Evolutionary conservation across 2,888 invertebrate genomes (phyloP), one percentile per base, ranked within the genome.

Genomic region (Synergus umbraculus): DNA sequence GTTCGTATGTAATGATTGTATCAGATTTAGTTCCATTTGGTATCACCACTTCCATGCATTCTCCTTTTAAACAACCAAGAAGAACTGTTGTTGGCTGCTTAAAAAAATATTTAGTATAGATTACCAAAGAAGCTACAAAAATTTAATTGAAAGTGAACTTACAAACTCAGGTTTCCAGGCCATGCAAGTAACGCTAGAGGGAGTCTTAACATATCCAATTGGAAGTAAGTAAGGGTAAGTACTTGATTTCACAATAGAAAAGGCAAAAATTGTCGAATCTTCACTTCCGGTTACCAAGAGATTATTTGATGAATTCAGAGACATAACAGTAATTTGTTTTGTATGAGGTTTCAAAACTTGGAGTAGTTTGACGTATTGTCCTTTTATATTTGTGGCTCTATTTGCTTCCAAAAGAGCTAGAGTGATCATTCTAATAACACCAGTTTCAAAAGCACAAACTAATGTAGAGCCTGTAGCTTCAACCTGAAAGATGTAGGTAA

Each of bases 241-340:
- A 13, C 90, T 89, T 0, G 86, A 82, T 1, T 66, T 76, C 65
- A 87, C 78, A 22, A 96, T 83, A 49, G 92, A 89, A 87, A 95
- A 96, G 78, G 96, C 92, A 86, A 97, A 97, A 83, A 96, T 93
- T 0, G 96, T 96, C 15, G 91, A 92, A 89, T 97, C 97, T 81
- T 94, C 93, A 1, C 95, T 94, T 10, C 95, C 95, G 0, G 95
- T 96, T 0, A 96, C 94, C 12, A 97, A 88, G 76, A 96, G 80
- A 0, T 93, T 94, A 76, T 82, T 82, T 15, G 91, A 84, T 0
- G 92, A 87, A 89, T 96, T 96, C 22, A 96, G 91, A 1, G 94
- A 92, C 90, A 96, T 93, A 82, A 93, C 93, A 0, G 94, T 95
- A 22, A 97, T 92, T 0, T 94, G 91, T 83, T 93, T 93, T 0